Base-by-base conservation (phyloP, 2,888 invertebrate genomes). In the Nephrotoma flavescens region DNA sequence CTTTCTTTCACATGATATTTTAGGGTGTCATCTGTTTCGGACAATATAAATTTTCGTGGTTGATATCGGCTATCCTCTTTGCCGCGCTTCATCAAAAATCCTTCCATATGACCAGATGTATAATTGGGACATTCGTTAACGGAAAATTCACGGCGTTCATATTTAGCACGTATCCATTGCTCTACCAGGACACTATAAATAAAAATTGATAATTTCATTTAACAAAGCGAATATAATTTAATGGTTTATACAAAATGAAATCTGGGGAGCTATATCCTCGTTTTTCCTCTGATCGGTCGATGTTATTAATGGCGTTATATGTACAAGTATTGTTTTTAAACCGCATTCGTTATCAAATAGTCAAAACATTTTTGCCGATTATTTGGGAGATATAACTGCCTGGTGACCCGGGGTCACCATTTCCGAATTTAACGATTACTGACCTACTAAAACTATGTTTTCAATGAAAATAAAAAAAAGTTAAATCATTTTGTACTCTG, bases 131-230 rank as follows among this genome's bases (percentile, higher is more conserved):
- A 93, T 89, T 96, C 96, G 41, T 88, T 88, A 89, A 95, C 94
- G 88, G 95, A 95, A 91, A 98, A 98, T 90, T 98, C 97, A 91
- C 96, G 95, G 87, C 97, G 93, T 91, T 96, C 95, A 91, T 98
- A 98, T 91, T 98, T 98, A 6, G 97, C 97, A 88, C 95, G 93
- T 88, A 98, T 97, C 96, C 97, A 98, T 91, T 98, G 97, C 90
- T 97, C 97, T 87, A 96, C 93, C 87, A 98, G 92, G 85, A 97
- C 95, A 90, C 97, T 97, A 92, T 7, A 92, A 92, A 88, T 12
- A 4, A 84, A 41, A 84, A 84, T 42, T 84, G 7, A 87, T 7
- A 5, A 11, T 47, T 3, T 47, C n/a, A 47, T 47, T 47, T 47
- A 47, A 12, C 11, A 47, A 47, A 11, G 6, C 11, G 7, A 71